phyloP scores from a whole-genome alignment of 2,797 vertebrate genomes.

The Bradypodion pumilum region DNA sequence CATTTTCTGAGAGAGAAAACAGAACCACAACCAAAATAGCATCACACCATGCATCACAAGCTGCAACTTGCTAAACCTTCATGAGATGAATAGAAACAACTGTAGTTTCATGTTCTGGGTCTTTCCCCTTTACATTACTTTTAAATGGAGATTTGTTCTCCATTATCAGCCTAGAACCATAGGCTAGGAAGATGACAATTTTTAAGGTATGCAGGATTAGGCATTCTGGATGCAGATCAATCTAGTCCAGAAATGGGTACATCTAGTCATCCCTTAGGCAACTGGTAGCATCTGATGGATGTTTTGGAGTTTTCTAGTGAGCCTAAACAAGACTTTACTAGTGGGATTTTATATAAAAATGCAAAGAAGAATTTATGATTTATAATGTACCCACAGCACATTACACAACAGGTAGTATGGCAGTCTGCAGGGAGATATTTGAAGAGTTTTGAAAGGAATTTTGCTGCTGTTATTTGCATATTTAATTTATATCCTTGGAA shows the following conservation, averaged over 20 bases:
- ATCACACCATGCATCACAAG: background rate
- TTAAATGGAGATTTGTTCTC: slow-evolving; percentile 11
- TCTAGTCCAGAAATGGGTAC: slow-evolving; percentile 15
- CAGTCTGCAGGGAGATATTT: slow-evolving; percentile 8
- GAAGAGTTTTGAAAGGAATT: slow-evolving; percentile 17
- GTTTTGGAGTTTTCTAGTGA: background rate
- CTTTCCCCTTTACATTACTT: slow-evolving; percentile 4
- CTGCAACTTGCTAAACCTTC: background rate
- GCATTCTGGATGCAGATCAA: slow-evolving; percentile 18
- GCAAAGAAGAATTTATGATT: slow-evolving; percentile 10
- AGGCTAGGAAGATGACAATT: slow-evolving; percentile 1
- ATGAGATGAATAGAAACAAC: slow-evolving; percentile 11
- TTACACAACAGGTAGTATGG: slow-evolving; percentile 30
- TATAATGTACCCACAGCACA: slow-evolving; percentile 1
- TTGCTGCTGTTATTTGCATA: slow-evolving; percentile 23
- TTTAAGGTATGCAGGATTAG: background rate
- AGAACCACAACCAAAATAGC: background rate
- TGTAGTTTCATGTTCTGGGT: background rate
- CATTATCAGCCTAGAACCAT: slow-evolving; percentile 17
- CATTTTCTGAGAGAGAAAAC: background rate
- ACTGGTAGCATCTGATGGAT: slow-evolving; percentile 3
- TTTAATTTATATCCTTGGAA: slow-evolving; percentile 20
- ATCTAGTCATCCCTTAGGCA: slow-evolving; percentile 17
- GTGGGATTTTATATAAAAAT: slow-evolving; percentile 33
- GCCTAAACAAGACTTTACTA: slow-evolving; percentile 6